Evolutionary conservation across 2,888 invertebrate genomes (phyloP).

Genomic region (Hypercompe scribonia): DNA sequence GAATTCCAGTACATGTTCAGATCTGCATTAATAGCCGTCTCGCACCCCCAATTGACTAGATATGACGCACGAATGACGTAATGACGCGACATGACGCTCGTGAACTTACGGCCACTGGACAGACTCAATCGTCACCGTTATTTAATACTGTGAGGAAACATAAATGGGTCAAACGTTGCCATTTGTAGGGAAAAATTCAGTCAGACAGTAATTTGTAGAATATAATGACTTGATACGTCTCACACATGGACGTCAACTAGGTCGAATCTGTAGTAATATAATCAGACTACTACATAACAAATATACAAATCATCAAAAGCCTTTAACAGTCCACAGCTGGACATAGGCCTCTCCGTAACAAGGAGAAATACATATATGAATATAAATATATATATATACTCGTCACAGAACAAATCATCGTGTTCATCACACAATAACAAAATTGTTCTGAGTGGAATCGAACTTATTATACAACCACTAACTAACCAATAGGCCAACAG

Average conservation of each 20-base stretch:
- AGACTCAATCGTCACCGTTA: not conserved
- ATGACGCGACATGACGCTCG: conserved; percentile 8
- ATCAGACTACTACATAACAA: no score
- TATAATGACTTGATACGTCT: not conserved
- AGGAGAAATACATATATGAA: no score
- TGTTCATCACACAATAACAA: no score
- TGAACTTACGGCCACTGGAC: not conserved
- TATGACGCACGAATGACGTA: conserved; percentile 32
- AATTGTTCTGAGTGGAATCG: no score
- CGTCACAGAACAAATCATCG: no score
- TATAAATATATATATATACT: no score
- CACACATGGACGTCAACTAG: not conserved
- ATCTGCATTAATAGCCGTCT: not conserved
- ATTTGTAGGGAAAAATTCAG: not conserved
- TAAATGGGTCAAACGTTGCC: conserved; percentile 5
- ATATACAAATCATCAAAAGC: no score
- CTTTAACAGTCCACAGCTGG: no score
- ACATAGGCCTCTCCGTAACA: no score
- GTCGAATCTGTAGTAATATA: no score
- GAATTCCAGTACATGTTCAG: not conserved
- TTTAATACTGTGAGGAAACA: not conserved
- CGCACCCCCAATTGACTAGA: conserved; percentile 16
- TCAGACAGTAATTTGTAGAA: not conserved
- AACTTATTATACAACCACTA: no score
- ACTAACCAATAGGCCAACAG: no score